A percentile compares a stretch with the other conserved stretches of the same genome.
Conservation (phyloP, 2,888 invertebrate genomes). For the Zootermopsis nevadensis region DNA sequence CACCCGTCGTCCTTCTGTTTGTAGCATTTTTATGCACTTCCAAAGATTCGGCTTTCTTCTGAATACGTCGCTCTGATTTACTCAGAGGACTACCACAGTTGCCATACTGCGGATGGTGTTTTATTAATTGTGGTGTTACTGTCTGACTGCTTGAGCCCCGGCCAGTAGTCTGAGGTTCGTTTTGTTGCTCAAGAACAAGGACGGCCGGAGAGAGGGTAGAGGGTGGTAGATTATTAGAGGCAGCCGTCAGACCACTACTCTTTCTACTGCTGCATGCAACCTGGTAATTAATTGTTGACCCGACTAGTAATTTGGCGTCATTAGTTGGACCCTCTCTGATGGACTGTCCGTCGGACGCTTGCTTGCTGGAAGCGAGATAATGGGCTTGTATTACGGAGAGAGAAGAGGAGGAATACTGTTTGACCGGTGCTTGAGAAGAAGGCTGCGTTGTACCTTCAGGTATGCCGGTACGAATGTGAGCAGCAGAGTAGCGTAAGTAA, state of each 20-base stretch:
- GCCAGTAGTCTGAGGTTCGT: not conserved
- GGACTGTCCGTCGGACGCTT: conserved; percentile 34
- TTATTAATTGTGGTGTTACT: not conserved
- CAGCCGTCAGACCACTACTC: conserved; percentile 35
- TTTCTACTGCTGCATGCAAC: conserved; percentile 39
- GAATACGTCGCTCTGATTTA: too few species aligned
- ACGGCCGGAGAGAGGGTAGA: not conserved
- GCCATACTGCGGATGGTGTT: too few species aligned
- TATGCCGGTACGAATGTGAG: conserved; percentile 14
- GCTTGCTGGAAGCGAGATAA: conserved; percentile 31
- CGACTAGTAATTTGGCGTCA: conserved; percentile 50
- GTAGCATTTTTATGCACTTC: too few species aligned
- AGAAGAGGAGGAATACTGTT: conserved; percentile 34
- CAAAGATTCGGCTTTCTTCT: too few species aligned
- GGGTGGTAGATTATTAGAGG: conserved; percentile 37
- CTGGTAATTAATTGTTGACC: conserved; percentile 51
- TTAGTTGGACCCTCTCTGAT: conserved; percentile 47
- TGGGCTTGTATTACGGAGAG: conserved; percentile 38
- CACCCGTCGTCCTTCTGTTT: too few species aligned
- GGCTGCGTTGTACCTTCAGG: conserved; percentile 23
- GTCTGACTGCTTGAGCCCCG: not conserved
- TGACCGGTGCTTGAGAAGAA: conserved; percentile 7
- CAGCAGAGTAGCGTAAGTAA: not conserved
- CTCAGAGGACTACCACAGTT: too few species aligned
- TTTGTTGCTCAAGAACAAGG: not conserved